Conservation (phyloP, 2,888 invertebrate species). For the Acleris literana region DNA sequence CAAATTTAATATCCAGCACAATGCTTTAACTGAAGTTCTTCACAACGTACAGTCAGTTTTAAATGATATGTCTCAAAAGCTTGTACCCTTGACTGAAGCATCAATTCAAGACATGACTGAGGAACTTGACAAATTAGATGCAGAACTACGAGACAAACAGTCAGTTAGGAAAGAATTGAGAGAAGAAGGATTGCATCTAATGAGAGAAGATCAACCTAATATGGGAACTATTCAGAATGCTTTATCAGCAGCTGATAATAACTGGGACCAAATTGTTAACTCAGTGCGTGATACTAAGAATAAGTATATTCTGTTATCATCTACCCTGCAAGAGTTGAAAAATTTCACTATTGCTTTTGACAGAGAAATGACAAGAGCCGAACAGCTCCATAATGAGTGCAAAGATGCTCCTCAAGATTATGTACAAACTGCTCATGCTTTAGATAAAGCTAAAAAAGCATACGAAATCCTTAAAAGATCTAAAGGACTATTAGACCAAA, state of each 20-base stretch:
- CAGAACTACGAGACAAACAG: constrained; percentile 83
- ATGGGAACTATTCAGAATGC: constrained; percentile 92
- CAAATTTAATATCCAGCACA: constrained; percentile 89
- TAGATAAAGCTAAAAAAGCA: constrained; percentile 90
- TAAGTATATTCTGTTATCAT: constrained; percentile 88
- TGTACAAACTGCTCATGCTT: constrained; percentile 87
- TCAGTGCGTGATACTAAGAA: constrained; percentile 89
- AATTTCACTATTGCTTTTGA: constrained; percentile 88
- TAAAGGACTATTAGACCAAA: constrained; percentile 89
- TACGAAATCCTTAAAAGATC: constrained; percentile 89
- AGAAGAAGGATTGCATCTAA: constrained; percentile 89
- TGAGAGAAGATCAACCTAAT: constrained; percentile 92
- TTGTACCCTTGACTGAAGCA: constrained; percentile 73
- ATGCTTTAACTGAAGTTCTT: constrained; percentile 86
- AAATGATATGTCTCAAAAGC: constrained; percentile 81
- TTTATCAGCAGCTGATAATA: constrained; percentile 89
- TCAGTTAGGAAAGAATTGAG: constrained; percentile 88
- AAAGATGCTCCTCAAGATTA: constrained; percentile 88
- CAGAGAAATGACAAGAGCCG: constrained; percentile 87
- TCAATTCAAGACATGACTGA: constrained; percentile 78
- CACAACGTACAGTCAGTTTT: constrained; percentile 83
- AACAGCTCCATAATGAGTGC: constrained; percentile 85
- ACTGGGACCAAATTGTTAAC: constrained; percentile 91
- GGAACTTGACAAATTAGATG: constrained; percentile 81
- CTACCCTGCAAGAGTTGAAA: constrained; percentile 89